These are phyloP conservation scores for Acromyrmex charruanus DNA, from an alignment of 1,140 invertebrate genomes.

Conservation along the genomic window DNA sequence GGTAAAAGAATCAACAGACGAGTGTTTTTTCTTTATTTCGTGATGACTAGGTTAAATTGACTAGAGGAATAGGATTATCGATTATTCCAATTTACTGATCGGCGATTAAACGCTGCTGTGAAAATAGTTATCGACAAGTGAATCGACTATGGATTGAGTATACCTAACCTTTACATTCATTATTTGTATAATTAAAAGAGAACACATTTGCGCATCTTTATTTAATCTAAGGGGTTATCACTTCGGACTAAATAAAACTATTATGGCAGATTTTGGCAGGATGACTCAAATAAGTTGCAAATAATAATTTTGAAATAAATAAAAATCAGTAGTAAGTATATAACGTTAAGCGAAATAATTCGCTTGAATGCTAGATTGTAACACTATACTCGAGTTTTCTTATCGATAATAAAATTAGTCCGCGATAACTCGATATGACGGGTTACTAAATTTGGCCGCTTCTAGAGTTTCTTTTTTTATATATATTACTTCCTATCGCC, in stretches of 20 bases:
- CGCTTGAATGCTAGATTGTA: slow-evolving; percentile 50
- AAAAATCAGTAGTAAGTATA: slow-evolving; percentile 18
- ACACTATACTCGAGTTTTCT: slow-evolving; percentile 71
- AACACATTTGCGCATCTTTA: slow-evolving; percentile 40
- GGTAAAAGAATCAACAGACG: slow-evolving; percentile 9
- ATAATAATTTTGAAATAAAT: slow-evolving; percentile 33
- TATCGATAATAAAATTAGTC: slow-evolving; percentile 77
- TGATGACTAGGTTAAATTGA: slow-evolving; percentile 63
- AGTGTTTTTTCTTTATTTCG: not conserved
- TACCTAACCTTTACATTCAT: not conserved
- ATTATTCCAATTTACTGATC: slow-evolving; percentile 45
- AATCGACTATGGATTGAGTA: slow-evolving; percentile 28
- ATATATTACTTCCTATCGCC: slow-evolving; percentile 37
- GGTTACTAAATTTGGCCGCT: slow-evolving; percentile 80
- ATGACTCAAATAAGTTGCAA: slow-evolving; percentile 12
- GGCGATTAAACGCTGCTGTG: slow-evolving; percentile 28
- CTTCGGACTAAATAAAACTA: slow-evolving; percentile 35
- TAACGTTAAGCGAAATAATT: slow-evolving; percentile 40
- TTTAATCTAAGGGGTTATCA: slow-evolving; percentile 21
- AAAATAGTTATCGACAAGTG: slow-evolving; percentile 20
- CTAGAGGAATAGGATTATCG: slow-evolving; percentile 69
- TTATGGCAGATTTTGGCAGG: slow-evolving; percentile 8
- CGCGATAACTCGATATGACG: slow-evolving; percentile 79
- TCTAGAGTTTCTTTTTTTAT: slow-evolving; percentile 73
- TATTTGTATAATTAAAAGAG: slow-evolving; percentile 13